A percentile compares a stretch with the other conserved stretches of the same genome.
Evolutionary conservation across 2,113 vertebrate genomes (phyloP).

Genomic region (Paramormyrops kingsleyae): DNA sequence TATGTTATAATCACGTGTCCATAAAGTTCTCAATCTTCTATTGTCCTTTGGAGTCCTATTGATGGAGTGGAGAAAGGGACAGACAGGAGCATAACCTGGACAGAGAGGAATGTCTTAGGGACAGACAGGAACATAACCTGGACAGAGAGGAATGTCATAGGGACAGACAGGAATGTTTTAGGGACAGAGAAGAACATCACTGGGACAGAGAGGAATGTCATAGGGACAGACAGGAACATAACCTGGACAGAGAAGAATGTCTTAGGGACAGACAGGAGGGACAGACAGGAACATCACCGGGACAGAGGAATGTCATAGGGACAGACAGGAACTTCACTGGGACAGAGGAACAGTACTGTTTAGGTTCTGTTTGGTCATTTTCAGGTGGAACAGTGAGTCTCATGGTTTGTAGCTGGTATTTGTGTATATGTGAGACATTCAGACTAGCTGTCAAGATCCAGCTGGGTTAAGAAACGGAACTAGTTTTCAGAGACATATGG

Average conservation of each 20-base stretch:
- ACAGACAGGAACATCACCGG: neutral
- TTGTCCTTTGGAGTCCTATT: neutral
- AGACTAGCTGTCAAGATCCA: neutral
- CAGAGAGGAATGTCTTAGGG: no score
- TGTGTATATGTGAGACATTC: neutral
- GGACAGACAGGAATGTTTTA: no score
- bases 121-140: no score
- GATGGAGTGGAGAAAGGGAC: neutral
- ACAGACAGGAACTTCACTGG: neutral
- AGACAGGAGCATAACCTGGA: no score
- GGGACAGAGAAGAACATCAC: no score
- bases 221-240: neutral
- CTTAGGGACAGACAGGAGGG: neutral
- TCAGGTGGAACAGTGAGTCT: neutral
- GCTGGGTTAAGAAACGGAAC: neutral
- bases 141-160: no score
- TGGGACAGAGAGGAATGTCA: neutral
- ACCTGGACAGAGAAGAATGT: neutral
- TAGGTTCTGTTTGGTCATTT: neutral
- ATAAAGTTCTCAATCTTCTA: neutral
- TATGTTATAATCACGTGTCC: neutral
- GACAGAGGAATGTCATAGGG: no score
- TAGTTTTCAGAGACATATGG: neutral
- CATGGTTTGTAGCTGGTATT: neutral
- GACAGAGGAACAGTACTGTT: neutral